Evolutionary conservation across 2,797 vertebrate species (phyloP).

Genomic region (Mormyrus proboscirostris): DNA sequence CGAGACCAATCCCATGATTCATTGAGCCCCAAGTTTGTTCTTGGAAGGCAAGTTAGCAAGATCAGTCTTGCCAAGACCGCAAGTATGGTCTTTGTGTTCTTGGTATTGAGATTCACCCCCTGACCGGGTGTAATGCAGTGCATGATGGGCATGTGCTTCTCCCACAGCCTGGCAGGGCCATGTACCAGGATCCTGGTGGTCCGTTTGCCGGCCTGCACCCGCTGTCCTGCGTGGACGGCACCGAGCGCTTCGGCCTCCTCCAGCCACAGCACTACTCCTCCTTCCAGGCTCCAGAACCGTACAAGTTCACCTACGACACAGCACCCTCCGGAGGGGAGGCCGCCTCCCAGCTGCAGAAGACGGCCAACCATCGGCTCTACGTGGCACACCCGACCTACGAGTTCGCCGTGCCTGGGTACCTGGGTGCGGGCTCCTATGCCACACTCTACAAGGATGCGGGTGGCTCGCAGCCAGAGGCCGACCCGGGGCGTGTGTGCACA

Average conservation of each 20-base stretch:
- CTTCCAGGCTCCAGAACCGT: slow-evolving; percentile 67
- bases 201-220: slow-evolving; percentile 53
- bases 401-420: slow-evolving; percentile 66
- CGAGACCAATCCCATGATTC: no score
- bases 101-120: neutral
- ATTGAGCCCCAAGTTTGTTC: no score
- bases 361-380: slow-evolving; percentile 69
- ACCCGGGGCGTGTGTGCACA: slow-evolving; percentile 43
- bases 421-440: slow-evolving; percentile 62
- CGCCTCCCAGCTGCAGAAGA: slow-evolving; percentile 63
- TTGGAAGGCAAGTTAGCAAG: no score
- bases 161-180: slow-evolving; percentile 42
- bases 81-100: no score
- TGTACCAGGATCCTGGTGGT: slow-evolving; percentile 47
- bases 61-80: no score
- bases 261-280: slow-evolving; percentile 63
- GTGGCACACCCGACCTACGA: slow-evolving; percentile 72
- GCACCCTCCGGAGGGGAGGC: slow-evolving; percentile 63
- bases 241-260: slow-evolving; percentile 61
- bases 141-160: neutral
- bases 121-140: neutral
- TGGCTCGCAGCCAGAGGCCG: slow-evolving; percentile 48
- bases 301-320: slow-evolving; percentile 63
- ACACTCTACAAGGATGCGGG: slow-evolving; percentile 64
- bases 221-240: slow-evolving; percentile 63